Evolutionary conservation across 2,797 vertebrate species (phyloP), one percentile per base, ranked within the genome.

Genomic region (Coendou prehensilis): DNA sequence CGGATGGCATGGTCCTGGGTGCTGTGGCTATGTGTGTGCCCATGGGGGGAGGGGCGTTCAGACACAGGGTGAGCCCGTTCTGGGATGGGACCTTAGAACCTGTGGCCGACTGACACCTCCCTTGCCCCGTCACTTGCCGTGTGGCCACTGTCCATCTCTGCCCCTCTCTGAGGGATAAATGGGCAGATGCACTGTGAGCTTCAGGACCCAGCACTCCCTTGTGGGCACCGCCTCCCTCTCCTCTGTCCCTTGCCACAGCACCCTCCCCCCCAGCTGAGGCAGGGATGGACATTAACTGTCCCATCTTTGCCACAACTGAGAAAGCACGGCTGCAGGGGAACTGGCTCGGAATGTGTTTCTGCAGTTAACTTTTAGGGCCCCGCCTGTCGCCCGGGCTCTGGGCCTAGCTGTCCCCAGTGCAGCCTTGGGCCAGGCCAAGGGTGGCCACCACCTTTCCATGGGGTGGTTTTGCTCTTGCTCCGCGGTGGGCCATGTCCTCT

Each of bases 261-360:
- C 57, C 6, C 37, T n/a, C 9, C 8, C 57, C 56, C 47, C 18
- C 14, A 0, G 54, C 30, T 23, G 33, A 45, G 45, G 11, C 0
- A 0, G 6, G 67, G 11, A 1, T 47, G 33, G 45, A 9, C 4
- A 0, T 30, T 7, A 20, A 2, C 41, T 28, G 22, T 30, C 78
- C 50, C 9, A 2, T 6, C 33, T 45, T 9, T 64, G 63, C 37
- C 45, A 6, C 2, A 1, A 30, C 82, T 11, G 6, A 76, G 57
- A 52, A 2, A 7, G 4, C 1, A 7, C 9, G 9, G 64, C 78
- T 13, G 64, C 54, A 1, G 22, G 30, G 79, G 22, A 28, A 2
- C 37, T 9, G 80, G 37, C 41, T 1, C 13, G 0, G 1, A 47
- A 33, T 5, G 1, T 1, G 9, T 47, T 30, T 22, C 13, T n/a